Conservation (phyloP, 1,140 invertebrate genomes). For the Helicoverpa armigera region DNA sequence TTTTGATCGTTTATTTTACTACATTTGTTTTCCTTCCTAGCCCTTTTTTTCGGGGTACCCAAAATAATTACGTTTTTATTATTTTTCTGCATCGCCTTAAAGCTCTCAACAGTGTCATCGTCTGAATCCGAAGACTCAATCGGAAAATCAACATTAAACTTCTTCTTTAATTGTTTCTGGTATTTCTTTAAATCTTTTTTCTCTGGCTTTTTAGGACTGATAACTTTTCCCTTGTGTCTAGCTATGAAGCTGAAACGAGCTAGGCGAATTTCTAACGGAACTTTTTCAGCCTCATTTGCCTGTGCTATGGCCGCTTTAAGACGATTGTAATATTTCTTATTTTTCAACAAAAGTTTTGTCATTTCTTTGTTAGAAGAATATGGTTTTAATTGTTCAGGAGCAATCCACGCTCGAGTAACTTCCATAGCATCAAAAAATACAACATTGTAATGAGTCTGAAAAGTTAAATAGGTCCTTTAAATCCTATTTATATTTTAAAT, state of each 20-base stretch:
- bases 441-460: constrained; percentile 89
- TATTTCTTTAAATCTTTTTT: constrained; percentile 62
- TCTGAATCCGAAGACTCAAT: constrained; percentile 66
- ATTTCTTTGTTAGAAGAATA: constrained; percentile 70
- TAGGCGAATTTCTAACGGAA: constrained; percentile 76
- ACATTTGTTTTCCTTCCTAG: background rate
- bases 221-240: constrained; percentile 73
- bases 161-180: constrained; percentile 68
- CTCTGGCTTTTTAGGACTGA: constrained; percentile 67
- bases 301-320: constrained; percentile 70
- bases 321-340: constrained; percentile 65
- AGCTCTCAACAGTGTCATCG: constrained; percentile 56
- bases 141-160: constrained; percentile 70
- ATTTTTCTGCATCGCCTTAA: background rate
- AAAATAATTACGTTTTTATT: constrained; percentile 29
- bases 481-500: too few relatives aligned
- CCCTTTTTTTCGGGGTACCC: constrained; percentile 15
- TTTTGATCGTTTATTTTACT: background rate
- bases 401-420: constrained; percentile 87
- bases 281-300: constrained; percentile 75
- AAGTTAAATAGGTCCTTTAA: constrained; percentile 34
- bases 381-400: constrained; percentile 74
- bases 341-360: constrained; percentile 53
- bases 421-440: constrained; percentile 87
- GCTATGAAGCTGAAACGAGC: constrained; percentile 83